These are phyloP conservation scores for Oncorhynchus clarkii DNA, from an alignment of 2,113 vertebrate species.

Conservation along the genomic window DNA sequence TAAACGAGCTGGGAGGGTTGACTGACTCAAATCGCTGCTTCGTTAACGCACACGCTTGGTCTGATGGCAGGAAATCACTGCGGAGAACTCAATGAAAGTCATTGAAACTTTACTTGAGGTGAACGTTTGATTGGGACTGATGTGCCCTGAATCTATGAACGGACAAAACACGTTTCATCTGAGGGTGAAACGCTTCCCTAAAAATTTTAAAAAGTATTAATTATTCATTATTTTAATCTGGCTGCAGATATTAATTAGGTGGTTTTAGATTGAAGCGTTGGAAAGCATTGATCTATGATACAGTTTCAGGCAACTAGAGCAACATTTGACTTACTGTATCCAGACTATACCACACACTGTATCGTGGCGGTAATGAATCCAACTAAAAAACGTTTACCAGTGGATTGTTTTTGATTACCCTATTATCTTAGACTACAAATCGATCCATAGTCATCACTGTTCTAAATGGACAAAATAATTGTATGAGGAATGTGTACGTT, in stretches of 20 bases:
- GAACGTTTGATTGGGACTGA: conserved; percentile 56
- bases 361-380: not conserved
- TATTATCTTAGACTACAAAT: not conserved
- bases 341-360: not conserved
- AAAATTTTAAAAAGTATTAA: conserved; percentile 50
- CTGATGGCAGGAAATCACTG: conserved; percentile 46
- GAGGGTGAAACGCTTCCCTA: conserved; percentile 13
- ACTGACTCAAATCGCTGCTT: conserved; percentile 13
- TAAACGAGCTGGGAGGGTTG: conserved; percentile 51
- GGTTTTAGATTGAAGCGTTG: not conserved
- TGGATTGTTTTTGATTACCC: not conserved
- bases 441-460: conserved; percentile 13
- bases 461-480: conserved; percentile 17
- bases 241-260: conserved; percentile 34
- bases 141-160: conserved; percentile 51
- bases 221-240: conserved; percentile 59
- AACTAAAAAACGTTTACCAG: not conserved
- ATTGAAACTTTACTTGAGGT: conserved; percentile 51
- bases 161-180: conserved; percentile 44
- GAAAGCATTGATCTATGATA: conserved; percentile 9
- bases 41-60: not conserved
- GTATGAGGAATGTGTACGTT: not conserved
- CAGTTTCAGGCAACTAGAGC: conserved; percentile 13
- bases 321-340: not conserved
- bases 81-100: conserved; percentile 54